phyloP scores from a whole-genome alignment of 2,797 vertebrate species.

The Epinephelus malabaricus region DNA sequence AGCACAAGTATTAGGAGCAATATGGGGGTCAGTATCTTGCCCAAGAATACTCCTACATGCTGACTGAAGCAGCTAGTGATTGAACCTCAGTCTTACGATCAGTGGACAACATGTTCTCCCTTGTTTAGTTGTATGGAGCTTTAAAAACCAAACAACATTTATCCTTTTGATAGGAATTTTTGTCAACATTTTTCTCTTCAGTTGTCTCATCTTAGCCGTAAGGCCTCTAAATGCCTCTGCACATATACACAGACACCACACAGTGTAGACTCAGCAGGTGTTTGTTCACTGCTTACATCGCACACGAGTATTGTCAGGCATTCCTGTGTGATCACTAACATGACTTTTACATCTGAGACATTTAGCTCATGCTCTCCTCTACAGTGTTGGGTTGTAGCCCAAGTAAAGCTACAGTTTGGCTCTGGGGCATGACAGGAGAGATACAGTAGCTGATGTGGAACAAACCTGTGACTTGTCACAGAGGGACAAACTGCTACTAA shows the following conservation, averaged over 20 bases:
- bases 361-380: slow-evolving; percentile 19
- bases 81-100: too few species aligned
- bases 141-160: neutral
- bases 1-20: too few species aligned
- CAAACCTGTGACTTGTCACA: slow-evolving; percentile 53
- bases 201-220: neutral
- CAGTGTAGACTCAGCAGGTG: slow-evolving; percentile 8
- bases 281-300: neutral
- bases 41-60: too few species aligned
- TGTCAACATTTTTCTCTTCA: neutral
- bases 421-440: slow-evolving; percentile 26
- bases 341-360: slow-evolving; percentile 28
- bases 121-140: too few species aligned
- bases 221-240: neutral
- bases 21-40: too few species aligned
- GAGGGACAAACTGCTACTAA: slow-evolving; percentile 38
- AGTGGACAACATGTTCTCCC: too few species aligned
- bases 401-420: slow-evolving; percentile 18
- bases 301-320: slow-evolving; percentile 8
- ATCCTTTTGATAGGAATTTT: neutral
- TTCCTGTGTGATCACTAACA: slow-evolving; percentile 4
- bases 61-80: too few species aligned
- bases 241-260: neutral
- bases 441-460: slow-evolving; percentile 34
- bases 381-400: slow-evolving; percentile 7